These are phyloP conservation scores for Tupaia tana DNA, from an alignment of 2,113 vertebrate genomes.

Conservation along the genomic window DNA sequence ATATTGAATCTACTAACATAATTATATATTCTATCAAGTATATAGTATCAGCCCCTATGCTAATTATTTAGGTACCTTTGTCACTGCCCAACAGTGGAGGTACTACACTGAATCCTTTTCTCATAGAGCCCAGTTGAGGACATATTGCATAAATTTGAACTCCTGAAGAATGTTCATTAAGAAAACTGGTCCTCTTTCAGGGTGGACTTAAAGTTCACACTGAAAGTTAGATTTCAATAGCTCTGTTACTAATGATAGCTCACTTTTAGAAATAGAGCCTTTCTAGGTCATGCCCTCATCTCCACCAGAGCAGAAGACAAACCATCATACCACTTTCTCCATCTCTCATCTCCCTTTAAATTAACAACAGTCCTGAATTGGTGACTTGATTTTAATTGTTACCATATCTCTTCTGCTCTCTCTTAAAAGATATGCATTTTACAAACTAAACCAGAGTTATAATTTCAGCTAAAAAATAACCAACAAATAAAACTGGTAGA, in stretches of 20 bases:
- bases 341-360: conserved; percentile 51
- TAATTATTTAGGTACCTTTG: conserved; percentile 73
- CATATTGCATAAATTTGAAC: conserved; percentile 84
- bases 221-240: conserved; percentile 80
- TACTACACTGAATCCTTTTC: conserved; percentile 63
- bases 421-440: neutral
- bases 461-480: neutral
- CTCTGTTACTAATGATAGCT: conserved; percentile 80
- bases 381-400: conserved; percentile 80
- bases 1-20: neutral
- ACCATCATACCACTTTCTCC: conserved; percentile 69
- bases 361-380: conserved; percentile 66
- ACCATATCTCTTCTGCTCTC: conserved; percentile 70
- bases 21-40: neutral
- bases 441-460: neutral
- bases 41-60: conserved; percentile 55
- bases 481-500: neutral
- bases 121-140: conserved; percentile 81
- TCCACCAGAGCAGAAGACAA: conserved; percentile 53
- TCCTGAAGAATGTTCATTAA: conserved; percentile 82
- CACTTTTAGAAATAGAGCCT: conserved; percentile 77
- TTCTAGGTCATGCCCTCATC: conserved; percentile 81
- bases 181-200: conserved; percentile 78
- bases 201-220: conserved; percentile 81
- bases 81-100: conserved; percentile 63